Evolutionary conservation across 2,113 vertebrate genomes (phyloP).

Genomic region (Sylvietta virens): DNA sequence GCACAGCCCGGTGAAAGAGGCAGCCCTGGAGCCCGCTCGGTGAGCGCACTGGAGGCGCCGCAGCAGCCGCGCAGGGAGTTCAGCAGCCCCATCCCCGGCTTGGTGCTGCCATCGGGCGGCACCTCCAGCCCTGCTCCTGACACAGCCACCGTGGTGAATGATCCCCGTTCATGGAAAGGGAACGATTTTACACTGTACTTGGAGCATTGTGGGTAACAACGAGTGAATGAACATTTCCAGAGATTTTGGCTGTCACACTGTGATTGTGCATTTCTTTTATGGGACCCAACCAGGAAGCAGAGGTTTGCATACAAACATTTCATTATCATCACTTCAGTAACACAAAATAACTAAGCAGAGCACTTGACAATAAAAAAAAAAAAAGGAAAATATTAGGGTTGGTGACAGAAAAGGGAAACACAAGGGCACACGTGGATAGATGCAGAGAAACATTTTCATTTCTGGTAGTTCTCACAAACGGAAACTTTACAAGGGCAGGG

Average conservation of each 20-base stretch:
- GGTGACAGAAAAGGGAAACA: background rate
- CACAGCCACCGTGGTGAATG: rapidly evolving
- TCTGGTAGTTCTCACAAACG: background rate
- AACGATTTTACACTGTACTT: background rate
- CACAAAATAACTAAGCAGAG: background rate
- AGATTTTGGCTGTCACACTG: background rate
- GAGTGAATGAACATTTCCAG: rapidly evolving
- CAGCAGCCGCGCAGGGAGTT: rapidly evolving
- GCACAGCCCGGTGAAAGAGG: background rate
- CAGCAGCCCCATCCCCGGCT: background rate
- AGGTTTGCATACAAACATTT: background rate
- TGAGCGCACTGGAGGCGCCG: background rate
- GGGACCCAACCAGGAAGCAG: background rate
- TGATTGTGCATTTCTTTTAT: background rate
- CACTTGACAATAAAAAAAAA: background rate
- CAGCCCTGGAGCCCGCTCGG: background rate
- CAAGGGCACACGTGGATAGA: background rate
- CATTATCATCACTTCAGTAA: background rate
- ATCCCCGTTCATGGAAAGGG: rapidly evolving
- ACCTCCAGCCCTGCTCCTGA: rapidly evolving
- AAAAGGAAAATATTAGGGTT: background rate
- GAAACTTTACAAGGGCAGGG: background rate
- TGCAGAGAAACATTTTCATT: background rate
- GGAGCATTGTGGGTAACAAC: background rate
- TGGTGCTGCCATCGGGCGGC: background rate